These are phyloP conservation scores for Panopea generosa DNA, from an alignment of 2,888 invertebrate species.

Conservation along the genomic window DNA sequence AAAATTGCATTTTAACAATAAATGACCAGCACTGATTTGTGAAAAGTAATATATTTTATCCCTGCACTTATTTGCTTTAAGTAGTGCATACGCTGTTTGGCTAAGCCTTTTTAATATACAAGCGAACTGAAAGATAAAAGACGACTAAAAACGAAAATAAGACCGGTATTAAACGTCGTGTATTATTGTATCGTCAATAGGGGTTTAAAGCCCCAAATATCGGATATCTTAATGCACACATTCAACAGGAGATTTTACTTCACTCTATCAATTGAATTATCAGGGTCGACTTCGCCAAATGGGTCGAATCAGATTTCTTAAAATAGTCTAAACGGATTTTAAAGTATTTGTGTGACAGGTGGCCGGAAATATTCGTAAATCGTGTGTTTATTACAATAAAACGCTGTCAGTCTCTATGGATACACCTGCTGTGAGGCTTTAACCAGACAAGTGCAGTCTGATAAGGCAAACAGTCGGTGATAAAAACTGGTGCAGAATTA, in stretches of 20 bases:
- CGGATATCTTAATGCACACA: conserved; percentile 38
- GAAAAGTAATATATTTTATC: too few relatives aligned
- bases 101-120: too few relatives aligned
- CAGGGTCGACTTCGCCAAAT: conserved; percentile 40
- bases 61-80: too few relatives aligned
- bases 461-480: neutral
- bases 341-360: conserved; percentile 62
- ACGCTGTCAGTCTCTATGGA: conserved; percentile 42
- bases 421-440: conserved; percentile 58
- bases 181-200: conserved; percentile 23
- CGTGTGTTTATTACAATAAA: conserved; percentile 22
- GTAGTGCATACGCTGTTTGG: too few relatives aligned
- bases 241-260: conserved; percentile 33
- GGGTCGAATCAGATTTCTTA: conserved; percentile 61
- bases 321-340: conserved; percentile 55
- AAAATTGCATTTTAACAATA: too few relatives aligned
- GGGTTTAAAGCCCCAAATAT: conserved; percentile 35
- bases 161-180: conserved; percentile 27
- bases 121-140: too few relatives aligned
- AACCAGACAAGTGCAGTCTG: conserved; percentile 52
- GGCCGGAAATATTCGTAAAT: conserved; percentile 61
- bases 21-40: too few relatives aligned
- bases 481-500: neutral
- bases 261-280: conserved; percentile 48
- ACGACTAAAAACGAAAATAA: too few relatives aligned